Conservation (phyloP, 2,113 vertebrate species). For the Salvelinus sp. region DNA sequence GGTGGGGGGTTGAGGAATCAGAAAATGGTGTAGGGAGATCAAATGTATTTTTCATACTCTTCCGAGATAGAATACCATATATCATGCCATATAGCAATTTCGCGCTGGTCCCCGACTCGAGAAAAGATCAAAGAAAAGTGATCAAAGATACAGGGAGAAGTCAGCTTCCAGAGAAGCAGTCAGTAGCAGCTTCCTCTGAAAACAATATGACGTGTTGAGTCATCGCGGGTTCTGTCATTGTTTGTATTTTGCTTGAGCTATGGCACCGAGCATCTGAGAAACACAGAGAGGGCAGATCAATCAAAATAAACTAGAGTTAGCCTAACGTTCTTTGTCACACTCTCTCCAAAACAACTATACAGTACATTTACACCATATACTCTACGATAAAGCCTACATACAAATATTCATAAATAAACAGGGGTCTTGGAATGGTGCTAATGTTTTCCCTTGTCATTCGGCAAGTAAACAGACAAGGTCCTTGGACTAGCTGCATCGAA, state of each 20-base stretch:
- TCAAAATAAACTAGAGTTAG: slow-evolving; percentile 10
- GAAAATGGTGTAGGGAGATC: slow-evolving; percentile 67
- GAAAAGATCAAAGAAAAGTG: slow-evolving; percentile 69
- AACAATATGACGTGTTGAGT: slow-evolving; percentile 61
- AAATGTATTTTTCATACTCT: slow-evolving; percentile 74
- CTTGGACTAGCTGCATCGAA: too few species aligned
- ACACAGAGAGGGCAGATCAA: background rate
- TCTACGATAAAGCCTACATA: background rate
- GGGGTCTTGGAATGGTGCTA: background rate
- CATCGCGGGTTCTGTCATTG: slow-evolving; percentile 40
- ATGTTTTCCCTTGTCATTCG: background rate
- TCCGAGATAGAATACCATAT: slow-evolving; percentile 60
- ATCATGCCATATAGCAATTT: slow-evolving; percentile 65
- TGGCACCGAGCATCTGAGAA: slow-evolving; percentile 21
- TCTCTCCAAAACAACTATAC: background rate
- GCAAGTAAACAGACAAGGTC: background rate
- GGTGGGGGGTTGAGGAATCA: slow-evolving; percentile 53
- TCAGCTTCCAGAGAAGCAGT: slow-evolving; percentile 49
- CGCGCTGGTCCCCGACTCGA: slow-evolving; percentile 43
- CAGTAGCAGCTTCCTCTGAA: slow-evolving; percentile 40
- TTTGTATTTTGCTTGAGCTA: slow-evolving; percentile 2
- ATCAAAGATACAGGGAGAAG: slow-evolving; percentile 61
- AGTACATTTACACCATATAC: too few species aligned
- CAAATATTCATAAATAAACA: background rate
- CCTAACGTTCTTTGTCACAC: background rate